Conservation (phyloP, 2,113 vertebrate species). For the Benitochromis conjunctus region DNA sequence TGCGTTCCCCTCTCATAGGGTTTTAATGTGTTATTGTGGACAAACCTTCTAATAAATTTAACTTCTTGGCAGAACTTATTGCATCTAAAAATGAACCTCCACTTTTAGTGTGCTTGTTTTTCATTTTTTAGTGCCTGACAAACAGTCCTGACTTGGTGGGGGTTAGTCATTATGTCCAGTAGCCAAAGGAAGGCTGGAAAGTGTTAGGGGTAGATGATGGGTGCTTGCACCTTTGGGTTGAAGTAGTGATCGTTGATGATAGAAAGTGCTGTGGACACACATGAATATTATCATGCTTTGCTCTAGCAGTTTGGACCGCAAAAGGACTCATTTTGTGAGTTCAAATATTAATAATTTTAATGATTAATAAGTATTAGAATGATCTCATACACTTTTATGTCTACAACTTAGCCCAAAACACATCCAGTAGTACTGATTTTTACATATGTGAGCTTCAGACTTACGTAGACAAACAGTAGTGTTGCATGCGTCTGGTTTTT, state of each 20-base stretch:
- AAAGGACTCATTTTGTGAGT: conserved; percentile 9
- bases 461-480: conserved; percentile 37
- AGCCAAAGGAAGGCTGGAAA: conserved; percentile 9
- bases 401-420: background rate
- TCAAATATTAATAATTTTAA: conserved; percentile 30
- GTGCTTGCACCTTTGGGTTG: background rate
- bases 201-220: background rate
- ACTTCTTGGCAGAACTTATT: conserved; percentile 46
- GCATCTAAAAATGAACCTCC: conserved; percentile 43
- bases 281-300: conserved; percentile 20
- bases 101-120: conserved; percentile 29
- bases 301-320: conserved; percentile 5
- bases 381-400: background rate
- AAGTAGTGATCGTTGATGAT: background rate
- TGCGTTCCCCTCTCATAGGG: conserved; percentile 25
- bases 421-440: background rate
- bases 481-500: conserved; percentile 51
- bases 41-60: conserved; percentile 56
- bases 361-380: background rate
- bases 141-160: conserved; percentile 25
- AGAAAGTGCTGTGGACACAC: conserved; percentile 7
- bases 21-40: conserved; percentile 65
- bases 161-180: conserved; percentile 28
- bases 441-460: background rate
- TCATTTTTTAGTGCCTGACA: conserved; percentile 31